These are phyloP conservation scores for Acrobasis consociella DNA, from an alignment of 2,888 invertebrate species.

Conservation along the genomic window DNA sequence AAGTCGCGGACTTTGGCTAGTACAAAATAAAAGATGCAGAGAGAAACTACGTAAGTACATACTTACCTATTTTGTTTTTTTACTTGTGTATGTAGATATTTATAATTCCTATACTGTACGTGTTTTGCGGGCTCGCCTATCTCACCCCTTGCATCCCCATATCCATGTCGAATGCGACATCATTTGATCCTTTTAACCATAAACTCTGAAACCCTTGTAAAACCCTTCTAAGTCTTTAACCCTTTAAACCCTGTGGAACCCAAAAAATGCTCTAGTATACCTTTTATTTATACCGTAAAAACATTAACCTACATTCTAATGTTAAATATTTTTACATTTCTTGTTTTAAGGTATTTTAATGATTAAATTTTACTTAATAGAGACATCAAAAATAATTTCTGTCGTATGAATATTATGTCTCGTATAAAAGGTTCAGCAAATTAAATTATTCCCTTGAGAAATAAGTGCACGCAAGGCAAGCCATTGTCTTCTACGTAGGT, in stretches of 20 bases:
- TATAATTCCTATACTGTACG: no score
- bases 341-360: not conserved
- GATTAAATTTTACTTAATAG: not conserved
- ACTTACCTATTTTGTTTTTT: no score
- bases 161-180: slow-evolving; percentile 9
- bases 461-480: not conserved
- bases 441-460: not conserved
- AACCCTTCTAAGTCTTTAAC: slow-evolving; percentile 21
- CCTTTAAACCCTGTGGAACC: slow-evolving; percentile 17
- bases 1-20: no score
- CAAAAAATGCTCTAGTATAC: not conserved
- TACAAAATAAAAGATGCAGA: no score
- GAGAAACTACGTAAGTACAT: no score
- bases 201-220: slow-evolving; percentile 15
- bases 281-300: no score
- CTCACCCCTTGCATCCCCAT: slow-evolving; percentile 6
- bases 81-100: no score
- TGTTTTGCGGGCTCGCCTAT: not conserved
- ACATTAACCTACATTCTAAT: not conserved
- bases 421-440: not conserved
- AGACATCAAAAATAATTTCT: not conserved
- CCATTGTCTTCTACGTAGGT: not conserved
- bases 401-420: not conserved
- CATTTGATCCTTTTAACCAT: slow-evolving; percentile 22
- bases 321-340: not conserved